These are phyloP conservation scores for Pelochelys cantorii DNA, from an alignment of 2,797 vertebrate species.

Conservation along the genomic window DNA sequence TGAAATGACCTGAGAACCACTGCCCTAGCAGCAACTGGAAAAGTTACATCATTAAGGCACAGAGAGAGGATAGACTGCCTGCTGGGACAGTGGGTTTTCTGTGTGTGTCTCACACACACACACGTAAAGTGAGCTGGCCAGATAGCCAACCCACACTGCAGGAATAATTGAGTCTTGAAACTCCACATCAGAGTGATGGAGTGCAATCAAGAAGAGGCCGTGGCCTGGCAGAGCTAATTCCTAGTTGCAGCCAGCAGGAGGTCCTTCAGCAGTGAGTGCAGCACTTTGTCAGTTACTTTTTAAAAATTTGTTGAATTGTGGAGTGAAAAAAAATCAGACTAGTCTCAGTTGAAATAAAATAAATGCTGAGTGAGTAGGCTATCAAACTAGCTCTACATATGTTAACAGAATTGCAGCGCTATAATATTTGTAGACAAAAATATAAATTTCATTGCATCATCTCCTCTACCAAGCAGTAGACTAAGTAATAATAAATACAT, in stretches of 20 bases:
- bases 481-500: conserved; percentile 31
- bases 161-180: not conserved
- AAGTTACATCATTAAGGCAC: not conserved
- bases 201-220: not conserved
- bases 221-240: not conserved
- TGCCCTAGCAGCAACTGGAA: too few species aligned
- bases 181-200: not conserved
- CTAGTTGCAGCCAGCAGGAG: not conserved
- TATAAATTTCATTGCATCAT: not conserved
- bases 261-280: not conserved
- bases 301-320: not conserved
- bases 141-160: not conserved
- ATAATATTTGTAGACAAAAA: not conserved
- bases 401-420: conserved; percentile 8
- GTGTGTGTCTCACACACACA: too few species aligned
- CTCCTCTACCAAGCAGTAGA: not conserved
- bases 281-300: not conserved
- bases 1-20: too few species aligned
- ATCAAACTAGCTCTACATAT: not conserved
- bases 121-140: not conserved
- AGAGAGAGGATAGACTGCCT: not conserved
- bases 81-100: not conserved
- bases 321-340: not conserved
- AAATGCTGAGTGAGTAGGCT: not conserved
- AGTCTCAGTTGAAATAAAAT: not conserved